Evolutionary conservation across 2,113 vertebrate species (phyloP).

Genomic region (Silurus glanis): DNA sequence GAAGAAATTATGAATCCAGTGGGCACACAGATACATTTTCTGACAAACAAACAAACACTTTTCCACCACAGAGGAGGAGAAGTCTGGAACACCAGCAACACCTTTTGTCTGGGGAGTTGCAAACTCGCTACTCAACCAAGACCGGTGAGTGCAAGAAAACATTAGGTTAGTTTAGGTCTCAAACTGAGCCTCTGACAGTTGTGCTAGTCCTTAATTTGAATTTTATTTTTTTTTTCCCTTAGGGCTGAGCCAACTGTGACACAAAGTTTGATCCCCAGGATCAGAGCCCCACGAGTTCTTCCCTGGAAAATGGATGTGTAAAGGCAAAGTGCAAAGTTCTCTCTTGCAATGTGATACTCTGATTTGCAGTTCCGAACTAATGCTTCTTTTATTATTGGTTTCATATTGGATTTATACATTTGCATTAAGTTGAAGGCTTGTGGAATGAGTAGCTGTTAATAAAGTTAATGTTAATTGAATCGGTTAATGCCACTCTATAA

Average conservation of each 20-base stretch:
- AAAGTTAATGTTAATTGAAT: neutral
- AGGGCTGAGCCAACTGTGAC: constrained; percentile 20
- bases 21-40: neutral
- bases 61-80: constrained; percentile 29
- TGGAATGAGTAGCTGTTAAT: too few species aligned
- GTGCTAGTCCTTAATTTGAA: neutral
- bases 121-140: neutral
- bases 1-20: neutral
- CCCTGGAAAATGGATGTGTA: constrained; percentile 46
- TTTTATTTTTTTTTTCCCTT: neutral
- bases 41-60: neutral
- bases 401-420: neutral
- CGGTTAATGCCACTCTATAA: neutral
- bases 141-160: constrained; percentile 25
- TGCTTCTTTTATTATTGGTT: neutral
- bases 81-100: neutral
- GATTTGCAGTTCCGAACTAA: neutral
- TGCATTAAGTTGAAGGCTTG: neutral
- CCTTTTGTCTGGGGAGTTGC: constrained; percentile 41
- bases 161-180: neutral
- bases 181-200: neutral
- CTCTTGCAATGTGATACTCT: neutral
- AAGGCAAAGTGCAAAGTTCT: neutral
- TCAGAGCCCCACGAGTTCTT: constrained; percentile 46
- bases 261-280: neutral